Conservation (phyloP, 1,140 invertebrate species). For the Tetramorium alpestre region DNA sequence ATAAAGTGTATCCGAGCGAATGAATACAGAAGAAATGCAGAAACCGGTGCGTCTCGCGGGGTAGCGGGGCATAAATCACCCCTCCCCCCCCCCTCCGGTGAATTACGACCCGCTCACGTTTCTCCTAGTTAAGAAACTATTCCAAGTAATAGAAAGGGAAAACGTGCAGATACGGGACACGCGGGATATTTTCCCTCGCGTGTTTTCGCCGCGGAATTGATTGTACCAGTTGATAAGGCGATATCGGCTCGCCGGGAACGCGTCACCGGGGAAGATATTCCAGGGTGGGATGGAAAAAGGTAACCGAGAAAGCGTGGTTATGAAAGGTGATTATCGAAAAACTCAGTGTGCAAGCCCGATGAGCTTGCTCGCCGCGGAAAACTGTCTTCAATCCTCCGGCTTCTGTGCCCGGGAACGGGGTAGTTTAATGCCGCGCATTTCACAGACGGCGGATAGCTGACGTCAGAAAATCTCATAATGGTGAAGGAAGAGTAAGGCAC, state of each 20-base stretch:
- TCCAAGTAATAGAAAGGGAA: not conserved
- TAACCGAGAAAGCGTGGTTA: slow-evolving; percentile 57
- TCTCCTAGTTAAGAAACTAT: not conserved
- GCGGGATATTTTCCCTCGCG: not conserved
- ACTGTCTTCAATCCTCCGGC: slow-evolving; percentile 24
- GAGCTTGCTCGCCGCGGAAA: not conserved
- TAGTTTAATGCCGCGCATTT: slow-evolving; percentile 47
- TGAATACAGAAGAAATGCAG: not conserved
- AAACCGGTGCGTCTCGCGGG: not conserved
- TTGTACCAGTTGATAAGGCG: slow-evolving; percentile 12
- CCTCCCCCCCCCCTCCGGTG: too few species aligned
- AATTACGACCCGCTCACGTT: not conserved
- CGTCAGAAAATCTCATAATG: slow-evolving; percentile 52
- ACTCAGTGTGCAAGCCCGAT: slow-evolving; percentile 35
- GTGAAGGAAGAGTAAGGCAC: slow-evolving; percentile 25
- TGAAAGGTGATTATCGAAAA: slow-evolving; percentile 67
- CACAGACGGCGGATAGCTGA: slow-evolving; percentile 43
- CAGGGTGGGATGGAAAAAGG: slow-evolving; percentile 1
- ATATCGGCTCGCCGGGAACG: slow-evolving; percentile 24
- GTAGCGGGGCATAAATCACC: not conserved
- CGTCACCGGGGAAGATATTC: not conserved
- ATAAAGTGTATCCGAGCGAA: not conserved
- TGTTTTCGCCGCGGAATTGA: not conserved
- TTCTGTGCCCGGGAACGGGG: not conserved
- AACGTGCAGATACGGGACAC: not conserved